A percentile compares a stretch with the other conserved stretches of the same genome.
These are phyloP conservation scores for Mastomys coucha DNA, from an alignment of 2,113 vertebrate species.

Conservation along the genomic window DNA sequence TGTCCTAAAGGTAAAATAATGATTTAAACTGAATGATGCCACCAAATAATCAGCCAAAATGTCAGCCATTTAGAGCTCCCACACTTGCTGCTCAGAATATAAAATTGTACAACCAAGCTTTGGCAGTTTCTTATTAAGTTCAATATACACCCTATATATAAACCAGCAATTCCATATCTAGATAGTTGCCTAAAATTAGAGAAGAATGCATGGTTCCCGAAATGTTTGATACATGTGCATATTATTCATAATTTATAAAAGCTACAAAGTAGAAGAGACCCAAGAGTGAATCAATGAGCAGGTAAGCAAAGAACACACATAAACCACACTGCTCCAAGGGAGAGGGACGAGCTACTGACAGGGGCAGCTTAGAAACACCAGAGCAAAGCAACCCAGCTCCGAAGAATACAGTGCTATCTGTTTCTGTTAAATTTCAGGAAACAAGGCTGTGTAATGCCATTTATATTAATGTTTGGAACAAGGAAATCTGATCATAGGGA, in stretches of 20 bases:
- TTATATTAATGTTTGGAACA: conserved; percentile 10
- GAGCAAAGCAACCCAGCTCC: neutral
- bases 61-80: neutral
- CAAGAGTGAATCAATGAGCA: neutral
- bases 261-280: neutral
- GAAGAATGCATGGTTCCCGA: neutral
- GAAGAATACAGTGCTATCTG: neutral
- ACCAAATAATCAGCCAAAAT: neutral
- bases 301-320: neutral
- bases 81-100: neutral
- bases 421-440: neutral
- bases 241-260: neutral
- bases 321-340: neutral
- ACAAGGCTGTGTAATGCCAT: neutral
- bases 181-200: neutral
- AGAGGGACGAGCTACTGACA: neutral
- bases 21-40: neutral
- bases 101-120: neutral
- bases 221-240: neutral
- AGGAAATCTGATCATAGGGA: conserved; percentile 13
- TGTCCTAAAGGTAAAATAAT: neutral
- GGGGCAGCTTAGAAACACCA: neutral
- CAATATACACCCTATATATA: neutral
- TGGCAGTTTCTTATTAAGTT: conserved; percentile 19
- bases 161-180: conserved; percentile 3